These are phyloP conservation scores for Aurelia aurita complex sp. Pacific DNA, from an alignment of 30 jellyfish, hydroid and myxozoan genomes.

Conservation along the genomic window DNA sequence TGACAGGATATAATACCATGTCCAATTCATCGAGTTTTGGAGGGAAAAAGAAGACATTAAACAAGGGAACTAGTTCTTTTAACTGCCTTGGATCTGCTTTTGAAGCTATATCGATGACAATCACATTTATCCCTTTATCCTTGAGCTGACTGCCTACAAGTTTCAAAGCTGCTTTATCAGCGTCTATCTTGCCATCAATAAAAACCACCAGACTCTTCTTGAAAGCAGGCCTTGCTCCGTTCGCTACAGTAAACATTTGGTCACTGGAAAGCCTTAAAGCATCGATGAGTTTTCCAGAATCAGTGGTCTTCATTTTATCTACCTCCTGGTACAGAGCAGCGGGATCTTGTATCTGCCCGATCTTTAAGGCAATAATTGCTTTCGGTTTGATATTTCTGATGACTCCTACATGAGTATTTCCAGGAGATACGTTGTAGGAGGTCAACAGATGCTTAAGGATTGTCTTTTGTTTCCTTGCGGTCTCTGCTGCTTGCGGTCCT, in stretches of 20 bases:
- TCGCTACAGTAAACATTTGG: slow-evolving; percentile 24
- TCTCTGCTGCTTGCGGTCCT: slow-evolving; percentile 23
- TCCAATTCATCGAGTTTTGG: slow-evolving; percentile 61
- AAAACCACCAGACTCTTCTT: slow-evolving; percentile 60
- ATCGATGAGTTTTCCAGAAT: background rate
- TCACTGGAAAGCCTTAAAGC: slow-evolving; percentile 31
- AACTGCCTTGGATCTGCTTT: slow-evolving; percentile 3
- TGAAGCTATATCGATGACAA: slow-evolving; percentile 63
- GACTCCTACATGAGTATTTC: slow-evolving; percentile 75
- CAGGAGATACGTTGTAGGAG: slow-evolving; percentile 64
- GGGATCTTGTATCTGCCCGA: slow-evolving; percentile 32
- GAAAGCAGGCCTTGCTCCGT: slow-evolving; percentile 81
- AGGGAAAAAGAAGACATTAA: slow-evolving; percentile 81
- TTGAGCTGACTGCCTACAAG: slow-evolving; percentile 26
- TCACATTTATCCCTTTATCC: slow-evolving; percentile 45
- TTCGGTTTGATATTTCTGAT: slow-evolving; percentile 51
- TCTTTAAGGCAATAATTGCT: slow-evolving; percentile 10
- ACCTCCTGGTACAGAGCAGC: background rate
- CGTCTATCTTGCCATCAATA: slow-evolving; percentile 30
- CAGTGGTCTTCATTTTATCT: slow-evolving; percentile 3
- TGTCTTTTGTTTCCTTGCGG: slow-evolving; percentile 34
- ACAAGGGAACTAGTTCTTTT: slow-evolving; percentile 8
- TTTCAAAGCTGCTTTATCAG: slow-evolving; percentile 27
- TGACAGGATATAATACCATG: slow-evolving; percentile 58
- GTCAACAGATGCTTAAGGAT: slow-evolving; percentile 59